phyloP scores from a whole-genome alignment of 2,113 vertebrate species.

The Heteronetta atricapilla region DNA sequence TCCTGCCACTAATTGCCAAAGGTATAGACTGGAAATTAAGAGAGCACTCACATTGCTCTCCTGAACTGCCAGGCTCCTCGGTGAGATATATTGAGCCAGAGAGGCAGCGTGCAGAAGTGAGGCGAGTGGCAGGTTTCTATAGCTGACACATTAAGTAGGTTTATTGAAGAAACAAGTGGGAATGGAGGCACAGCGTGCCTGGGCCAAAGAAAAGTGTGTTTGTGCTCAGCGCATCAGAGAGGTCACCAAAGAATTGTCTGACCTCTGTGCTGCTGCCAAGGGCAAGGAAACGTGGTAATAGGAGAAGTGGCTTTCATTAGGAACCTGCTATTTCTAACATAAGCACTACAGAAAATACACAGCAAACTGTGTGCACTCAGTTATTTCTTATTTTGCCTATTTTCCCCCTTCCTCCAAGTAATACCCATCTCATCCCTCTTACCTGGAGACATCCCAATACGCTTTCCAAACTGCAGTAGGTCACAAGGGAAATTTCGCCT shows the following conservation, averaged over 20 bases:
- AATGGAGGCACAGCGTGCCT: constrained; percentile 62
- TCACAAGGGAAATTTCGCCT: neutral
- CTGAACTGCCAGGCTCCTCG: neutral
- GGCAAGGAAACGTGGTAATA: constrained; percentile 35
- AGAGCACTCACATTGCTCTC: neutral
- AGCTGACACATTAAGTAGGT: constrained; percentile 33
- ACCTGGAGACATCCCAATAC: neutral
- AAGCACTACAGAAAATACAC: neutral
- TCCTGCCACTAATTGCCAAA: neutral
- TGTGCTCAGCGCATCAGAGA: constrained; percentile 62
- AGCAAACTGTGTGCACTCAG: neutral
- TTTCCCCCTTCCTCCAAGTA: neutral
- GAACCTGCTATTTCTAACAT: constrained; percentile 54
- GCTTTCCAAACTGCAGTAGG: neutral
- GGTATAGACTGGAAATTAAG: neutral
- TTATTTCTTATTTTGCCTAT: neutral
- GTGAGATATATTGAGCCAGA: neutral
- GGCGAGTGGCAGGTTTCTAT: neutral
- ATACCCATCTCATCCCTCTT: neutral
- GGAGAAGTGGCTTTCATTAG: constrained; percentile 52
- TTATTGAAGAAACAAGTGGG: constrained; percentile 65
- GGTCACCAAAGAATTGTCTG: constrained; percentile 54
- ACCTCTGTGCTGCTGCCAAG: constrained; percentile 61
- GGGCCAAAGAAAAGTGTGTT: constrained; percentile 65
- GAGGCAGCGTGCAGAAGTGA: neutral